These are phyloP conservation scores for Gymnogyps californianus DNA, from an alignment of 2,113 vertebrate genomes.

Conservation along the genomic window DNA sequence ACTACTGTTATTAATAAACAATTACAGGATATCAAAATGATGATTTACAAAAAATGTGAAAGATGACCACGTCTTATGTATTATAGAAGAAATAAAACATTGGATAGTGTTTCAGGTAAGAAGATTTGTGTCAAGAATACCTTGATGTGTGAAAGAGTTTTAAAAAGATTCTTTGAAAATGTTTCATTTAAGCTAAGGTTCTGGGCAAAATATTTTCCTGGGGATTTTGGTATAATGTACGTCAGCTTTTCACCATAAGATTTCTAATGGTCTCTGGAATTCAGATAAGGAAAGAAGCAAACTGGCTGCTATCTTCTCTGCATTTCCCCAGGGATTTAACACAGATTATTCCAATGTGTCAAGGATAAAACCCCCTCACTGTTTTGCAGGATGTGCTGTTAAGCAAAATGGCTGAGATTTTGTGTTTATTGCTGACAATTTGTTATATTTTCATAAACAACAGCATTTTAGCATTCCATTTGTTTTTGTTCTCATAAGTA, in stretches of 20 bases:
- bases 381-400: neutral
- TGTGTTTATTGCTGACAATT: constrained; percentile 10
- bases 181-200: neutral
- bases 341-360: neutral
- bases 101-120: neutral
- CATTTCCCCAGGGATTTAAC: neutral
- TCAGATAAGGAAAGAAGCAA: constrained; percentile 22
- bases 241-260: neutral
- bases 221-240: neutral
- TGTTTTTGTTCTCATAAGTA: neutral
- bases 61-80: neutral
- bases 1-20: neutral
- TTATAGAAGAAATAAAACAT: neutral
- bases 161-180: neutral
- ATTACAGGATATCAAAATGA: neutral
- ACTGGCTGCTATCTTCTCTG: neutral
- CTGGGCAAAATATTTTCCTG: neutral
- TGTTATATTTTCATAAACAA: neutral
- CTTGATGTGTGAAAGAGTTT: neutral
- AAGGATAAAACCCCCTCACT: neutral
- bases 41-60: neutral
- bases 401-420: neutral
- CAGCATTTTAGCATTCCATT: neutral
- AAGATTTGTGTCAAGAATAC: neutral
- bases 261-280: neutral